Percentiles rank a stretch among this genome's conserved stretches.
Evolutionary conservation across 2,888 invertebrate species (phyloP).

Genomic region (Hipparchia sbordonii): DNA sequence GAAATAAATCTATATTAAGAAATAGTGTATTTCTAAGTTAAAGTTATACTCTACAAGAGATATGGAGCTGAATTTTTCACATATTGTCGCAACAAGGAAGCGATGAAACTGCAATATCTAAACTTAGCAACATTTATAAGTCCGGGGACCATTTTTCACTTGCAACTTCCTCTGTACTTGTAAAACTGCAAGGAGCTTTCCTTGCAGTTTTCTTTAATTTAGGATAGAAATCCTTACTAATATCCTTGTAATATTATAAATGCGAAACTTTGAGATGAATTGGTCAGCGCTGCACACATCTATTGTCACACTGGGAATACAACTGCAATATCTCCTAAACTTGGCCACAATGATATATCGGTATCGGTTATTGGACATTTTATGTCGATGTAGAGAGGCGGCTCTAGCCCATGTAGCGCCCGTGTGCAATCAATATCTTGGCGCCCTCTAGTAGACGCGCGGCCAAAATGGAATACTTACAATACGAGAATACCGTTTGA

Average conservation of each 20-base stretch:
- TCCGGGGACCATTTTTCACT: constrained; percentile 8
- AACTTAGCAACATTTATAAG: constrained; percentile 19
- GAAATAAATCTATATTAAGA: neutral
- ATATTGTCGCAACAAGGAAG: constrained; percentile 10
- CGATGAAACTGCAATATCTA: constrained; percentile 15
- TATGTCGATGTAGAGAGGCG: neutral
- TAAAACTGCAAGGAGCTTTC: neutral
- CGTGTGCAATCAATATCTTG: too few species aligned
- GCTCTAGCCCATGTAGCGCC: too few species aligned
- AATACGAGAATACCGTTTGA: too few species aligned
- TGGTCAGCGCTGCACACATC: constrained; percentile 23
- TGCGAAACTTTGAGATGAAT: constrained; percentile 34
- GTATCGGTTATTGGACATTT: neutral
- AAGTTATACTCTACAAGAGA: neutral
- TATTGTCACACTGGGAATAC: constrained; percentile 17
- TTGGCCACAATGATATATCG: neutral
- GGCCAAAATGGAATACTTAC: too few species aligned
- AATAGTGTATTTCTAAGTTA: neutral
- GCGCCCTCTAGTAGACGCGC: too few species aligned
- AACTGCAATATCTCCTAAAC: constrained; percentile 12
- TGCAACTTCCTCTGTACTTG: neutral
- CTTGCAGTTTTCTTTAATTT: neutral
- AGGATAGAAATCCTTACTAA: too few species aligned
- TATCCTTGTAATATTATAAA: too few species aligned
- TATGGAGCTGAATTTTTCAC: neutral